A percentile compares a stretch with the other conserved stretches of the same genome.
phyloP scores from a whole-genome alignment of 2,797 vertebrate species.

The Hydrocynus forskahlii region DNA sequence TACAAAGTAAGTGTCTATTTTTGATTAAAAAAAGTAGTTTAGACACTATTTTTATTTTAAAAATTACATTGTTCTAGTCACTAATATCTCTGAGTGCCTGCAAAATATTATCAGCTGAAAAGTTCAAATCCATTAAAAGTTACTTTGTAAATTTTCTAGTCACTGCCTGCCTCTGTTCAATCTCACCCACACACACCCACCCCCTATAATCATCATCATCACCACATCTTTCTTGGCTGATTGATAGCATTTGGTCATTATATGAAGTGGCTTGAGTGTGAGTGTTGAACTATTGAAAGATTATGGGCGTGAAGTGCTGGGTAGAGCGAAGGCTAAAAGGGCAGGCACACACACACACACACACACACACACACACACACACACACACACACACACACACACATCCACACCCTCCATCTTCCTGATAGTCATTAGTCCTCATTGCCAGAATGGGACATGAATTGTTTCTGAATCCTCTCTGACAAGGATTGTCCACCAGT shows the following conservation, averaged over 20 bases:
- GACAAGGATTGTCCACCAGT: conserved; percentile 69
- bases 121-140: too few species aligned
- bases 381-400: conserved; percentile 2
- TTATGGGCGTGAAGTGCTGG: conserved; percentile 5
- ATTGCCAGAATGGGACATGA: conserved; percentile 23
- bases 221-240: too few species aligned
- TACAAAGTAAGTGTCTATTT: too few species aligned
- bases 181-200: too few species aligned
- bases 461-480: conserved; percentile 74
- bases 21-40: too few species aligned
- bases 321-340: conserved; percentile 17
- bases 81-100: too few species aligned
- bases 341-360: not conserved
- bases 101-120: too few species aligned
- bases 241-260: not conserved
- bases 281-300: not conserved
- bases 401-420: conserved; percentile 17
- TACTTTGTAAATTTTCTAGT: too few species aligned
- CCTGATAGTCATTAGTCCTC: conserved; percentile 24
- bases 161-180: too few species aligned
- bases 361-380: not conserved
- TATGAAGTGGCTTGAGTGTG: not conserved
- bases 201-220: too few species aligned
- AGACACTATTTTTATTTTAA: too few species aligned
- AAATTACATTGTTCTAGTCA: too few species aligned